These are phyloP conservation scores for Sphyrna mokarran DNA, from an alignment of 2,113 vertebrate species.

Conservation along the genomic window DNA sequence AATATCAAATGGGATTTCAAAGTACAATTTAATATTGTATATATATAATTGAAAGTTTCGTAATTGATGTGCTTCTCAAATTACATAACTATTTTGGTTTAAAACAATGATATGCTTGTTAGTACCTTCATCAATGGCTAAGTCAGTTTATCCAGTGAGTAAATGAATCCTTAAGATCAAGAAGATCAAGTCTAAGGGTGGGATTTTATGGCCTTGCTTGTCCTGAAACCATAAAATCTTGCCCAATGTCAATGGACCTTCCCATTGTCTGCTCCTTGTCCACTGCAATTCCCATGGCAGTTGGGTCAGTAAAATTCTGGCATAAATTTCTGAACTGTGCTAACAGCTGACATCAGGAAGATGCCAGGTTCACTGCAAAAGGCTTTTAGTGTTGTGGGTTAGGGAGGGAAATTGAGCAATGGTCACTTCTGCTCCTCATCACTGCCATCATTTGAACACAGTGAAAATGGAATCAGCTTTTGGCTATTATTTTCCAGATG, in stretches of 20 bases:
- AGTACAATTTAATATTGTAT: not conserved
- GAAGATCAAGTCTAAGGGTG: not conserved
- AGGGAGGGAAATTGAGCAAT: not conserved
- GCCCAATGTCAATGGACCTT: too few relatives aligned
- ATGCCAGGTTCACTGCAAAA: not conserved
- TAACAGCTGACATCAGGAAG: not conserved
- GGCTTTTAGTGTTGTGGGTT: not conserved
- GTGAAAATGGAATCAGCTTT: not conserved
- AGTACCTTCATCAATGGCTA: not conserved
- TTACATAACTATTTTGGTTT: not conserved
- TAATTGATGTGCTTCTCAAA: not conserved
- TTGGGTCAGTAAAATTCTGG: not conserved
- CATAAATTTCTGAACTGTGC: not conserved
- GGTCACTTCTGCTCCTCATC: not conserved
- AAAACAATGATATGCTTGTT: not conserved
- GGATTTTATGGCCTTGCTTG: too few relatives aligned
- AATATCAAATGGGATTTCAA: not conserved
- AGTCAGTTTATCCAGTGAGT: not conserved
- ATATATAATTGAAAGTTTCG: not conserved
- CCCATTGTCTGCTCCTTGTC: too few relatives aligned
- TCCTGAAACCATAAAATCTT: too few relatives aligned
- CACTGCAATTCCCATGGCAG: too few relatives aligned
- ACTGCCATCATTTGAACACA: not conserved
- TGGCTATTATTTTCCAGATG: not conserved
- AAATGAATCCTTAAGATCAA: not conserved